Evolutionary conservation across 2,888 invertebrate genomes (phyloP).

Genomic region (Apotomis betuletana): DNA sequence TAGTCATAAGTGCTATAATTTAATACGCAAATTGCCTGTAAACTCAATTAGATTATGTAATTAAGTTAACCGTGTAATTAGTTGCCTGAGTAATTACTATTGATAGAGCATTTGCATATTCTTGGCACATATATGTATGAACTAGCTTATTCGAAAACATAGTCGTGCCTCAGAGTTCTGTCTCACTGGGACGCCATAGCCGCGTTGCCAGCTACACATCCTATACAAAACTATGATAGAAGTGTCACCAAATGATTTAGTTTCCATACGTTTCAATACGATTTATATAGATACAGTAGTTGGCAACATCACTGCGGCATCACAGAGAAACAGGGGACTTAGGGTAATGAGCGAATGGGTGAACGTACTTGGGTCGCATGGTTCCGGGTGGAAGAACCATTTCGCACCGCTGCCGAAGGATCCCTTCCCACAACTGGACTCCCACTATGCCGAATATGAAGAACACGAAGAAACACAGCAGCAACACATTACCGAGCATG

Average conservation of each 20-base stretch:
- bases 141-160: constrained; percentile 20
- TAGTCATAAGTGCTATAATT: neutral
- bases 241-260: too few relatives aligned
- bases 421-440: constrained; percentile 99
- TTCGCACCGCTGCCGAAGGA: constrained; percentile 96
- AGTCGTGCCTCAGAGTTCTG: constrained; percentile 47
- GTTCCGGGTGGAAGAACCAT: constrained; percentile 88
- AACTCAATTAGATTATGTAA: constrained; percentile 10
- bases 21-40: neutral
- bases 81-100: neutral
- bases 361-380: constrained; percentile 90
- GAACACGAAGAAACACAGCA: constrained; percentile 99
- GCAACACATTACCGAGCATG: constrained; percentile 99
- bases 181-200: too few relatives aligned
- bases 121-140: neutral
- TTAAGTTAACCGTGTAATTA: constrained; percentile 4
- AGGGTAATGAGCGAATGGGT: constrained; percentile 45
- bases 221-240: too few relatives aligned
- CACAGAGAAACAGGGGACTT: constrained; percentile 28
- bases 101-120: constrained; percentile 4
- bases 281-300: too few relatives aligned
- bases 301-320: too few relatives aligned
- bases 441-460: constrained; percentile 99
- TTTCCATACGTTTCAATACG: too few relatives aligned
- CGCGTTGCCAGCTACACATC: too few relatives aligned